Conservation (phyloP, 2,888 invertebrate genomes). For the Adela reaumurella region DNA sequence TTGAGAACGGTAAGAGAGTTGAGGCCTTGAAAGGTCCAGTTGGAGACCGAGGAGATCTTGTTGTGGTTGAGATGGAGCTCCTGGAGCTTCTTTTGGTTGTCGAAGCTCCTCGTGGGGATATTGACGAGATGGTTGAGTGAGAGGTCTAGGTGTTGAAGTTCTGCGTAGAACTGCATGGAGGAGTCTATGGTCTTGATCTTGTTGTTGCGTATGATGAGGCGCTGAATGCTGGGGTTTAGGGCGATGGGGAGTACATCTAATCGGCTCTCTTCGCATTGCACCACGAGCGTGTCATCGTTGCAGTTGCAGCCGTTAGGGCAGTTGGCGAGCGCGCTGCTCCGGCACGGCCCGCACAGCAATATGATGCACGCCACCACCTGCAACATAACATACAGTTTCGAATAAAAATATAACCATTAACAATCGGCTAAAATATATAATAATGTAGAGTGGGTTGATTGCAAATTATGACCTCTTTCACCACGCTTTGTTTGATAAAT, state of each 20-base stretch:
- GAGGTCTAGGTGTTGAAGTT: constrained; percentile 79
- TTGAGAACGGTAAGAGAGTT: constrained; percentile 76
- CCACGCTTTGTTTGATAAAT: too few relatives aligned
- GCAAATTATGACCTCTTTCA: too few relatives aligned
- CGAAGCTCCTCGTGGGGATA: constrained; percentile 75
- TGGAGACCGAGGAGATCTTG: constrained; percentile 76
- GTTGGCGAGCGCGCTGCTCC: constrained; percentile 64
- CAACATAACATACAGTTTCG: constrained; percentile 17
- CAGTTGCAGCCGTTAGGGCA: constrained; percentile 87
- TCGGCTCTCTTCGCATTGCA: constrained; percentile 80
- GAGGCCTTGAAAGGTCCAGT: constrained; percentile 76
- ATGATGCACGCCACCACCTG: constrained; percentile 27
- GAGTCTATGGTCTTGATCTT: constrained; percentile 86
- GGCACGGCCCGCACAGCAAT: constrained; percentile 18
- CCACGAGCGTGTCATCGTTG: constrained; percentile 85
- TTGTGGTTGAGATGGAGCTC: constrained; percentile 82
- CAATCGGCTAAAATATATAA: too few relatives aligned
- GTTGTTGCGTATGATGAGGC: constrained; percentile 79
- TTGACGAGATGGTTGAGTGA: constrained; percentile 81
- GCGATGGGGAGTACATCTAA: constrained; percentile 88
- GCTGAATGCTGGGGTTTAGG: constrained; percentile 84
- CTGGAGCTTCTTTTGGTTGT: constrained; percentile 75
- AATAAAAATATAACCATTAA: neutral
- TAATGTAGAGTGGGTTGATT: too few relatives aligned
- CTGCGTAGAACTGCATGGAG: constrained; percentile 84